phyloP scores from a whole-genome alignment of 1,140 invertebrate species.

The Heliconius eleuchia region DNA sequence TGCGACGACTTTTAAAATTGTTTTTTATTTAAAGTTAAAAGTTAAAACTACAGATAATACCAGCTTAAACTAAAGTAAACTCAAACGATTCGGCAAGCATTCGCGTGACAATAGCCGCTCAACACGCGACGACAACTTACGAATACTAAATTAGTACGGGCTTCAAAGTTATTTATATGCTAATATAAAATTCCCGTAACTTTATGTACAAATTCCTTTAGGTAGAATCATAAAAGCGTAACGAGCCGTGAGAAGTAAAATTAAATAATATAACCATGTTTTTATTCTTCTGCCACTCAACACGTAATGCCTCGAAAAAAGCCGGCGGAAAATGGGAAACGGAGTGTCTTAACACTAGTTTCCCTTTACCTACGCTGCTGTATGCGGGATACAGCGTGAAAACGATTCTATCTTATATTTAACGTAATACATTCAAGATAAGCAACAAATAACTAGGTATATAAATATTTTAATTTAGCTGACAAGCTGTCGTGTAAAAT shows the following conservation, averaged over 20 bases:
- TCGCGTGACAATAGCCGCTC: conserved; percentile 50
- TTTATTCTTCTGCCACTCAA: no score
- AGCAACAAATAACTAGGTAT: no score
- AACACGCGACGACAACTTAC: conserved; percentile 53
- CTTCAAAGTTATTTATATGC: conserved; percentile 52
- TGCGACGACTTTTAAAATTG: not conserved
- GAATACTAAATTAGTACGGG: conserved; percentile 57
- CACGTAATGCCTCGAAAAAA: no score
- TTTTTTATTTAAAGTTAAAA: not conserved
- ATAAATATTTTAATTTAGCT: no score
- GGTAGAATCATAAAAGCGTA: not conserved
- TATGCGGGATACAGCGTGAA: no score
- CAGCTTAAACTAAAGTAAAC: not conserved
- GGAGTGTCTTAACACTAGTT: no score
- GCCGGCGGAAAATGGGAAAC: no score
- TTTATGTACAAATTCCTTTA: not conserved
- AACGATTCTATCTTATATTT: no score
- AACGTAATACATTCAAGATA: no score
- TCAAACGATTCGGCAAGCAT: conserved; percentile 42
- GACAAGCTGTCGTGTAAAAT: no score
- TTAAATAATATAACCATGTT: no score
- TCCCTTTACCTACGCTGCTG: no score
- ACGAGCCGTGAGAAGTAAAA: not conserved
- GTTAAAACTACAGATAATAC: not conserved
- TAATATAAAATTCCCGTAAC: conserved; percentile 46